Evolutionary conservation across 2,113 vertebrate genomes (phyloP).

Genomic region (Sapajus apella): DNA sequence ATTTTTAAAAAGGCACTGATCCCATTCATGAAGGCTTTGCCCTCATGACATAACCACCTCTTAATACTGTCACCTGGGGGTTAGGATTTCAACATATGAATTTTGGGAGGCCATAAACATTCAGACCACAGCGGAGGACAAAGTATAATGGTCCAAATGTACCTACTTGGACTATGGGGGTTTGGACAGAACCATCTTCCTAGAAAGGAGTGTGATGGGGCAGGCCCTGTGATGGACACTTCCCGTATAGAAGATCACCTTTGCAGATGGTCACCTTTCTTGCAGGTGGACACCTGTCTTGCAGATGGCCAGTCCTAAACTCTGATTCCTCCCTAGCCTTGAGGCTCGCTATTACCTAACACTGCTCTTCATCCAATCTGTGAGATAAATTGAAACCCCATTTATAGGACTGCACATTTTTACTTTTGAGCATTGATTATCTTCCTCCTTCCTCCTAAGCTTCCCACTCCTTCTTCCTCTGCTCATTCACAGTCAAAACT

Average conservation of each 20-base stretch:
- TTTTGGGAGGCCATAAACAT: not conserved
- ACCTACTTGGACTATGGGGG: not conserved
- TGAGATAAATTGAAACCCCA: not conserved
- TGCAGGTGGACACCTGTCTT: not conserved
- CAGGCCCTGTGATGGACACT: not conserved
- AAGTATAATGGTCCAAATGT: not conserved
- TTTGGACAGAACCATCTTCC: not conserved
- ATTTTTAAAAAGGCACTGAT: not conserved
- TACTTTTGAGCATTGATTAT: not conserved
- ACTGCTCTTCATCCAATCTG: not conserved
- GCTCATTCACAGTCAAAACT: not conserved
- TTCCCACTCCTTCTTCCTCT: not conserved
- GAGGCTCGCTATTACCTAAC: not conserved
- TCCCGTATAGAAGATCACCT: not conserved
- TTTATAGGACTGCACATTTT: not conserved
- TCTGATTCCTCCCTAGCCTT: not conserved
- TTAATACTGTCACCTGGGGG: not conserved
- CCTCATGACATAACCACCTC: not conserved
- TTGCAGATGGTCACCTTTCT: not conserved
- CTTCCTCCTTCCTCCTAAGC: not conserved
- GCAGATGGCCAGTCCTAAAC: not conserved
- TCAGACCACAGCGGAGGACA: not conserved
- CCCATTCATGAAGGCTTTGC: not conserved
- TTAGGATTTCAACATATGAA: not conserved
- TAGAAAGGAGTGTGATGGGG: not conserved